Evolutionary conservation across 2,888 invertebrate genomes (phyloP), one percentile per base, ranked within the genome.

Genomic region (Iselma pallidipennis): DNA sequence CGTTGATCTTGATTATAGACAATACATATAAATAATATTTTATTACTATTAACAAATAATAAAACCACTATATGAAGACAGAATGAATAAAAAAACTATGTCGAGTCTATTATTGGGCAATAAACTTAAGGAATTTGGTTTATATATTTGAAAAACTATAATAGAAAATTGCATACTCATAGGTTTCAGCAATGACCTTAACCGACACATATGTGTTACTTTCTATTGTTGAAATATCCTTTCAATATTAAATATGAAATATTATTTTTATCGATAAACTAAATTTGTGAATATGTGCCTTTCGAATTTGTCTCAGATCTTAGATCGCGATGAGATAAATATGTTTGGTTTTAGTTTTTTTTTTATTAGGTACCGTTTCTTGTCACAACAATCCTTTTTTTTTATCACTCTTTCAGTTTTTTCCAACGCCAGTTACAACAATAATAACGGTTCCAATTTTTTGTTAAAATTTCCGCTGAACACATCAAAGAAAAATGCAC

Each of bases 161-260:
- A 29, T 52, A 52, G 52, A 29, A 21, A 52, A 52, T 52, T 56
- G 56, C 56, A 60, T 37, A 60, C 50, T 51, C 60, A 50, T 60
- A 23, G 19, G 23, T 56, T 61, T 56, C 56, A 61, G 55, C 55
- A 59, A 61, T 55, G 56, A 61, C 61, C 61, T 61, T 56, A 57
- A 56, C 51, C 50, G 25, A 31, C 31, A 56, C 61, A 45, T 37
- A 52, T 61, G 9, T 28, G 50, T 31, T 49, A 61, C 61, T 61
- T 56, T 61, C 61, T 28, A 61, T 61, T 61, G 25, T 53, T 28
- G 26, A 23, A 33, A 56, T 26, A 19, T 10, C 49, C 59, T 60
- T 60, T 55, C 59, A 55, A 45, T 45, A 45, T 21, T 16, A 37
- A 37, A 37, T 37, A 16, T 33, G 10, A n/a, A 21, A 2, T 16